These are phyloP conservation scores for Heliconius melpomene DNA, from an alignment of 1,140 invertebrate species.

Conservation along the genomic window DNA sequence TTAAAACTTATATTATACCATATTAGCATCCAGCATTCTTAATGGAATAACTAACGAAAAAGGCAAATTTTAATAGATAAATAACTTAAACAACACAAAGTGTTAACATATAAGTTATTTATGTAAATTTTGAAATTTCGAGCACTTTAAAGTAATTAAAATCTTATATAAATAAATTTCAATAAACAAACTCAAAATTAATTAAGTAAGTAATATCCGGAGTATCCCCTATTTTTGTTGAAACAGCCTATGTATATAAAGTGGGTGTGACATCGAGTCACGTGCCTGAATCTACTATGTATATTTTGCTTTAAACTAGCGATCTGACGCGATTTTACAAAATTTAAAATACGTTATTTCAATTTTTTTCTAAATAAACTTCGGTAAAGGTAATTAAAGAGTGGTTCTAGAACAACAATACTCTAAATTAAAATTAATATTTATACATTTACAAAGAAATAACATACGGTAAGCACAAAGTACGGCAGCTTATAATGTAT, in stretches of 20 bases:
- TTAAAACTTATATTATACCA: background rate
- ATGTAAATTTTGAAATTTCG: background rate
- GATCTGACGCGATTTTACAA: background rate
- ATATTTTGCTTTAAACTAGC: background rate
- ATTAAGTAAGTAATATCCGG: background rate
- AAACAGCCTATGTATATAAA: constrained; percentile 2
- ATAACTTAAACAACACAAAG: background rate
- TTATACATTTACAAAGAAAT: background rate
- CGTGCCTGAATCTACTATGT: background rate
- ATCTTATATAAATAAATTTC: background rate
- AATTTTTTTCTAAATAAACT: no score
- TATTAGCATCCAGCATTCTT: background rate
- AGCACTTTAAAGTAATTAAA: background rate
- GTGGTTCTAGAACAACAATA: no score
- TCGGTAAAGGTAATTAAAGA: no score
- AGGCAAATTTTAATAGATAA: background rate
- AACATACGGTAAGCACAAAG: background rate
- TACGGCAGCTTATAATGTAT: background rate
- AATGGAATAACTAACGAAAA: background rate
- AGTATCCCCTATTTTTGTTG: constrained; percentile 11
- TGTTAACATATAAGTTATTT: background rate
- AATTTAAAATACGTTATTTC: no score
- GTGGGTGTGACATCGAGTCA: background rate
- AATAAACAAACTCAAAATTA: background rate
- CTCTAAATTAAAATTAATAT: background rate